Evolutionary conservation across 2,888 invertebrate genomes (phyloP).

Genomic region (Tineola bisselliella): DNA sequence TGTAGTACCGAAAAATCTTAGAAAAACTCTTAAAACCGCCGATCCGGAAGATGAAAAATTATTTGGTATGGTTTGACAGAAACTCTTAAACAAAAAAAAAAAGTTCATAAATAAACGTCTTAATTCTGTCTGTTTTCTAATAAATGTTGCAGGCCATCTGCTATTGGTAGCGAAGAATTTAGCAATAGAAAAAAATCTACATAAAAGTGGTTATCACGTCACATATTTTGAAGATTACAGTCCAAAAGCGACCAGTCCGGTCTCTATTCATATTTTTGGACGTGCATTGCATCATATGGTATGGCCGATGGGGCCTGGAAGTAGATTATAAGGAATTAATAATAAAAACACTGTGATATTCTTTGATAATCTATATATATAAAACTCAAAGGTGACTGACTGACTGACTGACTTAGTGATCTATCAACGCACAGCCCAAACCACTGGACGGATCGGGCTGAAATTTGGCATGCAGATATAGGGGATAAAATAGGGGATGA

Average conservation of each 20-base stretch:
- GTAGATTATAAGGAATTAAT: slow-evolving; percentile 24
- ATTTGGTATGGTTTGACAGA: slow-evolving; percentile 46
- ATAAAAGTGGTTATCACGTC: slow-evolving; percentile 35
- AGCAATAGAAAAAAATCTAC: slow-evolving; percentile 75
- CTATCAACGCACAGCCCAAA: no score
- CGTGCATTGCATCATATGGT: slow-evolving; percentile 43
- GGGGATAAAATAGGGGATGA: no score
- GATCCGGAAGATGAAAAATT: slow-evolving; percentile 74
- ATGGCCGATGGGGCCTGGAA: slow-evolving; percentile 40
- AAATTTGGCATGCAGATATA: no score
- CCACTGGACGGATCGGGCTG: no score
- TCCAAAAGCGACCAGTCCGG: slow-evolving; percentile 21
- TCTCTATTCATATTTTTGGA: slow-evolving; percentile 39
- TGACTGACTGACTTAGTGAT: no score
- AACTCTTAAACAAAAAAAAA: background rate
- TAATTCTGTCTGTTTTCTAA: slow-evolving; percentile 21
- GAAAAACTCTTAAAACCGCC: slow-evolving; percentile 77
- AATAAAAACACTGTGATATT: no score
- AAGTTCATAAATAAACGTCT: no score
- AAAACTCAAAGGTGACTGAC: no score
- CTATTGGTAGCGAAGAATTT: slow-evolving; percentile 81
- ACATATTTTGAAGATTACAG: slow-evolving; percentile 37
- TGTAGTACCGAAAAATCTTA: slow-evolving; percentile 87
- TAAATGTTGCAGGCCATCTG: slow-evolving; percentile 72
- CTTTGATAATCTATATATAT: no score